phyloP scores from a whole-genome alignment of 1,140 invertebrate genomes.

The Colletes latitarsis region DNA sequence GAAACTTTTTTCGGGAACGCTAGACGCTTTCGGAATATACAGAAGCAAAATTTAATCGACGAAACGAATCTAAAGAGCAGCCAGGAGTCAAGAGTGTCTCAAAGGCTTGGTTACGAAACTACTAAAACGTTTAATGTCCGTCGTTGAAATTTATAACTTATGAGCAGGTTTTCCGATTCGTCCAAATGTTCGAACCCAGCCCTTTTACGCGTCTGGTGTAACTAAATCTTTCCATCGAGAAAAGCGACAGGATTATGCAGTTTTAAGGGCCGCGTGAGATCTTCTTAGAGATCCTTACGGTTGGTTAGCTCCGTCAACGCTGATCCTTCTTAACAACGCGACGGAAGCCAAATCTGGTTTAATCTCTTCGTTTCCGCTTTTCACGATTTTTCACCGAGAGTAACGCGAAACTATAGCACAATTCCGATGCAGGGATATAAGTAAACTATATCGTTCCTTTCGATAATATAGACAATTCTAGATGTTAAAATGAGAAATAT shows the following conservation, averaged over 20 bases:
- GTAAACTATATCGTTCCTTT: no score
- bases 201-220: slow-evolving; percentile 35
- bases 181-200: not conserved
- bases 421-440: not conserved
- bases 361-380: slow-evolving; percentile 63
- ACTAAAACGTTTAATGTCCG: not conserved
- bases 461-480: no score
- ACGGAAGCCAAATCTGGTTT: slow-evolving; percentile 48
- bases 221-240: slow-evolving; percentile 58
- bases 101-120: no score
- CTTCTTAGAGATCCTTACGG: slow-evolving; percentile 64
- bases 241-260: slow-evolving; percentile 66
- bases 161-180: not conserved
- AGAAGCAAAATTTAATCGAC: no score
- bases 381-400: slow-evolving; percentile 1
- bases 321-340: slow-evolving; percentile 69
- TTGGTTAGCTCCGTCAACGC: slow-evolving; percentile 68
- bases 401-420: not conserved
- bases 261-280: slow-evolving; percentile 60
- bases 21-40: no score
- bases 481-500: no score
- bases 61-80: no score
- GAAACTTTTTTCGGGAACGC: not conserved
- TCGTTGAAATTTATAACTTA: no score
- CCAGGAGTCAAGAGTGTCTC: no score